Evolutionary conservation across 2,797 vertebrate species (phyloP), one percentile per base, ranked within the genome.

Genomic region (Scleropages formosus): DNA sequence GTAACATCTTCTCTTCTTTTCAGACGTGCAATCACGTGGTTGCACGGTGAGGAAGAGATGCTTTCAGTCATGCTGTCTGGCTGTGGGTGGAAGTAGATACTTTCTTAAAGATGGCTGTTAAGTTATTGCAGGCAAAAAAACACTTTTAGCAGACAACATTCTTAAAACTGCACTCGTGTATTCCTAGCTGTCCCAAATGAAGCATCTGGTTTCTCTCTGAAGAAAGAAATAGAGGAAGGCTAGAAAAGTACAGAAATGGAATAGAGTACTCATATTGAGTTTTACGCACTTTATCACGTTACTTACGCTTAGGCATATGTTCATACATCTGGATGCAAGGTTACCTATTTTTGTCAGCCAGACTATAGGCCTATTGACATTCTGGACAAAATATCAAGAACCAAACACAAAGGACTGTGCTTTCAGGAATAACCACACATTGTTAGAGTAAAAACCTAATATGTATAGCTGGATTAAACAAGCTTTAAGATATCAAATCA

Each of bases 1-100:
- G 74, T 75, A 79, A 79, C 80, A 82, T 80, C 79, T 82, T 77
- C 75, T 75, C 78, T 75, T 70, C 80, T 80, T 74, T 75, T 77
- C 70, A 76, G 74, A 78, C 69, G 75, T 79, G 79, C 80, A 71
- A 66, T 75, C 49, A 82, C 6, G 69, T 72, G 83, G 83, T 82
- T 78, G 70, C 74, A 67, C 78, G 78, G 81, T 84, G 79, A 82
- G 80, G 77, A 73, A 72, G 77, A 85, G 80, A 86, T 85, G 82
- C 82, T 86, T 84, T 84, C 80, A 78, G 80, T 85, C 82, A 85
- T 82, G 80, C 79, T 81, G 82, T 77, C 31, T 70, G 83, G 87
- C 84, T 83, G 74, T 78, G 81, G 80, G 80, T 85, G 79, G 8
- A 80, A 72, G 79, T 72, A 79, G 82, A 89, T 82, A 85, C 82